Base-by-base conservation (phyloP, 2,888 invertebrate species). In the Melikaiella ostensackeni region DNA sequence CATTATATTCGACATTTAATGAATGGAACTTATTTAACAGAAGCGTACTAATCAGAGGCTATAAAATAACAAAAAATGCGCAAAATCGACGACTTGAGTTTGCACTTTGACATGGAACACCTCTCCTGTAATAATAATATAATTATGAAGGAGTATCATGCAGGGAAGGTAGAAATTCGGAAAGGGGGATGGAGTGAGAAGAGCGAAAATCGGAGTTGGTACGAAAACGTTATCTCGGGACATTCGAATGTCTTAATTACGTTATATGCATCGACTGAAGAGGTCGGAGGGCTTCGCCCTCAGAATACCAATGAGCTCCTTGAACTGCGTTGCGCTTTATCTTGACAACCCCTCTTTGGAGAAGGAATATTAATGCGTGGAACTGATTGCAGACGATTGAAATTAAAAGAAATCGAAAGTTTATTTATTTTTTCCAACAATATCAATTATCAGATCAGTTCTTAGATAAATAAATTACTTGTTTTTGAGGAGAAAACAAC, bases 191-290 rank as follows among this genome's bases (percentile, higher is more conserved):
- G 35, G 66, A 63, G 24, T 35, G 57, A 59, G 50, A 27, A 62
- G 70, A 74, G 74, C 27, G 57, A 75, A 80, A 79, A 74, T 75
- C 11, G 79, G 64, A 73, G 78, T 74, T 80, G 77, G 79, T 80
- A 79, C 73, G 82, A 75, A 77, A 80, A 81, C 81, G 85, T 84
- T 86, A 86, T 86, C 85, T 84, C 74, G 80, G 80, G 76, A 82
- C 82, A 82, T 82, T 82, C 84, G 82, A 83, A 82, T 83, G 80
- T 85, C 84, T 86, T 86, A 87, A 87, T 87, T 86, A 82, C 84
- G 79, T 83, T 84, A 84, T 84, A 83, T 83, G 84, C 80, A 84
- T 80, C 77, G 76, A 30, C 50, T 61, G 46, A 11, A 64, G 80
- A 83, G 79, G 63, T 75, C 75, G 50, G 81, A 78, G 83, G 80